Evolutionary conservation across 2,113 vertebrate species (phyloP).

Genomic region (Erythrolamprus reginae): DNA sequence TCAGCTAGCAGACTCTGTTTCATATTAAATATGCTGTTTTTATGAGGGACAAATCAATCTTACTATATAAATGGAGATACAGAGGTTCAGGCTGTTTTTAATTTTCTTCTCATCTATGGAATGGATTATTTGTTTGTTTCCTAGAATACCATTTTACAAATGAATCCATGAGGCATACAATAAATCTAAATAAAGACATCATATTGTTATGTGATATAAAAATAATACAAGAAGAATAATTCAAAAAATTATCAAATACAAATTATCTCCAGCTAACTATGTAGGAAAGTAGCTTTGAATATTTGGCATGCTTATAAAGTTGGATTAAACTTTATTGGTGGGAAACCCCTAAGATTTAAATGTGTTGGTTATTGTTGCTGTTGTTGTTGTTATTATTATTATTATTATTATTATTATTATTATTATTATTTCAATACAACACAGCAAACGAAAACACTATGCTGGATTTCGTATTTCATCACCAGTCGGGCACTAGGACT

Average conservation of each 20-base stretch:
- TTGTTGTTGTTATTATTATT: too few relatives aligned
- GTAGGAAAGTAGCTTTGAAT: not conserved
- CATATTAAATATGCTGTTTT: not conserved
- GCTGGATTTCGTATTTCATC: too few relatives aligned
- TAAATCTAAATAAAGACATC: not conserved
- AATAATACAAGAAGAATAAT: not conserved
- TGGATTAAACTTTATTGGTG: not conserved
- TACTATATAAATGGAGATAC: not conserved
- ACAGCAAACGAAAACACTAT: too few relatives aligned
- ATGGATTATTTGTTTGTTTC: not conserved
- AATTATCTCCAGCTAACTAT: not conserved
- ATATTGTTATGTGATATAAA: not conserved
- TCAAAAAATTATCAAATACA: not conserved
- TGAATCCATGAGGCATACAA: not conserved
- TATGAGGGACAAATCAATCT: not conserved
- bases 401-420: not conserved
- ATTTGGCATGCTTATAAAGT: not conserved
- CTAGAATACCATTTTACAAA: not conserved
- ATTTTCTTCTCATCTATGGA: not conserved
- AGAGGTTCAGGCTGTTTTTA: not conserved
- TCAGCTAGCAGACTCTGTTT: too few relatives aligned
- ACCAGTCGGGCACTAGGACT: too few relatives aligned
- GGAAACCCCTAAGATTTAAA: not conserved
- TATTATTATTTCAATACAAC: too few relatives aligned
- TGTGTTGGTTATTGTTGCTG: not conserved